Percentiles rank a stretch among this genome's conserved stretches.
These are phyloP conservation scores for Stomatorhinus ivindoensis DNA, from an alignment of 2,113 vertebrate species.

Conservation along the genomic window DNA sequence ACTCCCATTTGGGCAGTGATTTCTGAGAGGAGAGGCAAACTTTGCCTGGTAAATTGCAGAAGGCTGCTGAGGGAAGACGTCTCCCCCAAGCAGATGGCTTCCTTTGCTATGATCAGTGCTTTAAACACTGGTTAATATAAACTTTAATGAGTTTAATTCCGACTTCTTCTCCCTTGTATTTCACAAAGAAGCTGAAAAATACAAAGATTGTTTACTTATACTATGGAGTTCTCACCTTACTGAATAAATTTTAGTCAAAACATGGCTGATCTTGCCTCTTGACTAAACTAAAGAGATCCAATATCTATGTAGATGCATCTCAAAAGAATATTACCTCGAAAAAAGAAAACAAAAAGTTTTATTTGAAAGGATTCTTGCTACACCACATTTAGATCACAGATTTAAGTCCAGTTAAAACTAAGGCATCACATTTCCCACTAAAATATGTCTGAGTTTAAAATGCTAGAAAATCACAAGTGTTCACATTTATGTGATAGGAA, in stretches of 20 bases:
- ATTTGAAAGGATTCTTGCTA: neutral
- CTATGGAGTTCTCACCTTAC: neutral
- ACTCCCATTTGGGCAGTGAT: slow-evolving; percentile 28
- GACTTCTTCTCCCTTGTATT: slow-evolving; percentile 41
- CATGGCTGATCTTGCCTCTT: neutral
- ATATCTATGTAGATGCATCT: neutral
- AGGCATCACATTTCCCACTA: neutral
- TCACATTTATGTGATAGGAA: neutral
- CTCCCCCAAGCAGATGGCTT: slow-evolving; percentile 63
- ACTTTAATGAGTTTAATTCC: slow-evolving; percentile 63
- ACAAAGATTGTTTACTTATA: neutral
- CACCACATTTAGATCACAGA: neutral
- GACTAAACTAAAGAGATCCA: neutral
- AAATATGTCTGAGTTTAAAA: neutral
- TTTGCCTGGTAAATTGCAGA: slow-evolving; percentile 57
- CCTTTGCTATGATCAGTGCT: slow-evolving; percentile 50
- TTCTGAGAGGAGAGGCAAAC: slow-evolving; percentile 49
- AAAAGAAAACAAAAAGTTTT: neutral
- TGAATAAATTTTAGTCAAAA: neutral
- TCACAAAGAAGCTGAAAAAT: neutral
- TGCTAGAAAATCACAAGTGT: neutral
- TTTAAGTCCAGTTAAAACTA: neutral
- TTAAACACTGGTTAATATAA: slow-evolving; percentile 59
- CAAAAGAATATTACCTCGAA: neutral
- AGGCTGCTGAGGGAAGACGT: slow-evolving; percentile 41